These are phyloP conservation scores for Octopus sinensis DNA, from an alignment of 1,140 invertebrate species.

Conservation along the genomic window DNA sequence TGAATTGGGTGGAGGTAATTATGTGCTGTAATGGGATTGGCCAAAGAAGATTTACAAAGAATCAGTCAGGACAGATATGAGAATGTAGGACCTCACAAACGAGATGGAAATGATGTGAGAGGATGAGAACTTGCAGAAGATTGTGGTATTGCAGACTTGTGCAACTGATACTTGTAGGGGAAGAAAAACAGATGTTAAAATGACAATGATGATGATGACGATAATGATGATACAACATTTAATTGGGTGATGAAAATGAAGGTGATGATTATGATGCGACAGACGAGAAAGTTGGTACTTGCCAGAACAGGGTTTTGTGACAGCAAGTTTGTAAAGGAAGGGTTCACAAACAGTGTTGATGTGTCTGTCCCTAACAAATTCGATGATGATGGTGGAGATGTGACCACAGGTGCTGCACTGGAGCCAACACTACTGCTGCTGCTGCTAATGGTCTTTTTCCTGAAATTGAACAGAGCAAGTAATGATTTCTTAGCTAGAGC, in stretches of 20 bases:
- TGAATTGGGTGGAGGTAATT: no score
- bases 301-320: neutral
- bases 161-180: no score
- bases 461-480: neutral
- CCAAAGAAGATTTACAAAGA: no score
- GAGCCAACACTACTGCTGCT: neutral
- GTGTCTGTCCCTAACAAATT: neutral
- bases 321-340: neutral
- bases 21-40: no score
- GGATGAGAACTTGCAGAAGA: no score
- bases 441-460: conserved; percentile 3
- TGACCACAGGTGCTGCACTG: neutral
- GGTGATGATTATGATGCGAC: no score
- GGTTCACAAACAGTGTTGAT: neutral
- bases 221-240: neutral
- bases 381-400: neutral
- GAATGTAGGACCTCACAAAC: no score
- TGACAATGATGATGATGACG: neutral
- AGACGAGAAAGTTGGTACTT: neutral
- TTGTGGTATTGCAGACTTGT: no score
- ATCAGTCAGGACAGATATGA: no score
- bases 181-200: neutral
- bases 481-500: neutral
- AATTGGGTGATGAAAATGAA: no score
- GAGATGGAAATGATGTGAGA: no score